Percentiles rank a stretch among this genome's conserved stretches.
These are phyloP conservation scores for Enteromius treurensis DNA, from an alignment of 2,797 vertebrate species.

Conservation along the genomic window DNA sequence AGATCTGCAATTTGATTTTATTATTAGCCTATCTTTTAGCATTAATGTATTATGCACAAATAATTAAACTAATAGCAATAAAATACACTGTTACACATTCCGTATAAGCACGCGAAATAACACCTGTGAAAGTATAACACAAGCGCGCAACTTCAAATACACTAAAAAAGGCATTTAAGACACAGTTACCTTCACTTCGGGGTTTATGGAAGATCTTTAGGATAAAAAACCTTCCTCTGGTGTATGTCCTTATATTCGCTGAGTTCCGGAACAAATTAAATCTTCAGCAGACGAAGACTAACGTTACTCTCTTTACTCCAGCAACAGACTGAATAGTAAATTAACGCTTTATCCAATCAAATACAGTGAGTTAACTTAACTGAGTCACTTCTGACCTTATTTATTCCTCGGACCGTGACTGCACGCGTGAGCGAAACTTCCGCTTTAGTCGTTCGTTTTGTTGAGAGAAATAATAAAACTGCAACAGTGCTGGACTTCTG, in stretches of 20 bases:
- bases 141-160: neutral
- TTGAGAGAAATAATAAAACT: slow-evolving; percentile 3
- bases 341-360: neutral
- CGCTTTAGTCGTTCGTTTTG: slow-evolving; percentile 3
- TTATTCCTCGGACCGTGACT: neutral
- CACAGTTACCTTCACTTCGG: slow-evolving; percentile 34
- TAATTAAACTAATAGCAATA: neutral
- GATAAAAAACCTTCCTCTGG: neutral
- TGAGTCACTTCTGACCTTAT: slow-evolving; percentile 25
- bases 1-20: neutral
- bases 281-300: neutral
- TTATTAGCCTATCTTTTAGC: neutral
- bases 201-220: neutral
- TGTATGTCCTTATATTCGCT: neutral
- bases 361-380: neutral
- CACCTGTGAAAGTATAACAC: neutral
- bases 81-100: neutral
- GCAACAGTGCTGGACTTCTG: slow-evolving; percentile 34
- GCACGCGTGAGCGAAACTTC: slow-evolving; percentile 12
- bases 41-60: neutral
- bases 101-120: neutral
- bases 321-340: neutral
- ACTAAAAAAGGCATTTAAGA: neutral
- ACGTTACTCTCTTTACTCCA: slow-evolving; percentile 11
- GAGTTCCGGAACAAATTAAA: slow-evolving; percentile 14